Percentiles rank a stretch among this genome's conserved stretches.
These are phyloP conservation scores for Brachionus rotundiformis DNA, from an alignment of 1,140 invertebrate genomes.

Conservation along the genomic window DNA sequence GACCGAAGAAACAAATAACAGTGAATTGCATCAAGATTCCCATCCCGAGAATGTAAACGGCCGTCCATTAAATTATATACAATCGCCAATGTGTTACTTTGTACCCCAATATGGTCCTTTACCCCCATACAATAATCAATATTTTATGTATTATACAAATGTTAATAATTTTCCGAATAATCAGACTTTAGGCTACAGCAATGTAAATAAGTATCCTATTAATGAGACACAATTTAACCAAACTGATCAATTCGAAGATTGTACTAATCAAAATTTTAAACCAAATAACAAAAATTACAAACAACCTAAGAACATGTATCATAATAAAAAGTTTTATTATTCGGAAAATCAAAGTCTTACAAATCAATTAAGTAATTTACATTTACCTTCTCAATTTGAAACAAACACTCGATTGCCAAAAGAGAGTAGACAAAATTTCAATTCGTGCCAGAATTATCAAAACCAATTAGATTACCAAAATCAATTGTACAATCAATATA, in stretches of 20 bases:
- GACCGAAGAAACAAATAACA: neutral
- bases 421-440: neutral
- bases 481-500: neutral
- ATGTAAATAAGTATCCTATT: neutral
- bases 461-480: neutral
- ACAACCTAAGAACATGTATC: neutral
- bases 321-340: neutral
- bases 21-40: neutral
- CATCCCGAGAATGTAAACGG: neutral
- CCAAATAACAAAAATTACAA: neutral
- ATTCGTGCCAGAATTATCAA: neutral
- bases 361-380: neutral
- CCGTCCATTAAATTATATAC: neutral
- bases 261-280: neutral
- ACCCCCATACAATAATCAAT: neutral
- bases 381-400: neutral
- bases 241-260: neutral
- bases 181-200: neutral
- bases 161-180: neutral
- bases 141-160: neutral
- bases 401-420: neutral
- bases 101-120: neutral
- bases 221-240: neutral
- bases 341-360: neutral
- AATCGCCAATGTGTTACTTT: neutral